A percentile compares a stretch with the other conserved stretches of the same genome.
Evolutionary conservation across 2,113 vertebrate species (phyloP).

Genomic region (Poeciliopsis prolifica): DNA sequence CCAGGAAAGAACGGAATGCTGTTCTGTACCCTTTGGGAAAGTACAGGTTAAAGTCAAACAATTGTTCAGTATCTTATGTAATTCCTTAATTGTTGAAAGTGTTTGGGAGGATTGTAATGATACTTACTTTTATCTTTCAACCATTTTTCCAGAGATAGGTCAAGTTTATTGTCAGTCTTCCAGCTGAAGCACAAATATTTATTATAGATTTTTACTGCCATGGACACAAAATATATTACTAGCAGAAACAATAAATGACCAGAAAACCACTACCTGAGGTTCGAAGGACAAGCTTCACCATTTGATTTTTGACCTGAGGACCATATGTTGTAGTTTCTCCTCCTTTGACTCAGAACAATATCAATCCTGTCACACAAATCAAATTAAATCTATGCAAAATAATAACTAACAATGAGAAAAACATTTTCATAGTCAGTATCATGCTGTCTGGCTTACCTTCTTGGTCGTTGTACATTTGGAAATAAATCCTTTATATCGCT

Average conservation of each 20-base stretch:
- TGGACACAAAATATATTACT: neutral
- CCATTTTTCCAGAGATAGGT: constrained; percentile 53
- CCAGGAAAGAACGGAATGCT: constrained; percentile 72
- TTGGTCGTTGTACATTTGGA: constrained; percentile 50
- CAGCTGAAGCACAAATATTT: constrained; percentile 29
- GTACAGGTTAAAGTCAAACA: neutral
- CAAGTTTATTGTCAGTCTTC: constrained; percentile 28
- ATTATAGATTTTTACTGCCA: neutral
- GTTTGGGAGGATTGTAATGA: neutral
- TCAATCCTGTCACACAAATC: constrained; percentile 45
- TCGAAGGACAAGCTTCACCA: constrained; percentile 22
- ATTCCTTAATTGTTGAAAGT: neutral
- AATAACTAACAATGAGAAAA: neutral
- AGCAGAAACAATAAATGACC: no score
- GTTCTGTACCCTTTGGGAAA: constrained; percentile 55
- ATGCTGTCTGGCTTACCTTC: constrained; percentile 53
- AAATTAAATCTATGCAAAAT: neutral
- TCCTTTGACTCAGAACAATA: constrained; percentile 49
- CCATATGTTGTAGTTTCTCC: constrained; percentile 45
- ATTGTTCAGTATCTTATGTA: neutral
- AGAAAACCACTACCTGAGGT: constrained; percentile 38
- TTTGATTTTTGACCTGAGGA: constrained; percentile 38
- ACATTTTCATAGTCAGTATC: neutral
- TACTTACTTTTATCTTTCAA: constrained; percentile 70
- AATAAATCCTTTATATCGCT: constrained; percentile 65